Evolutionary conservation across 2,797 vertebrate species (phyloP), one percentile per base, ranked within the genome.

Genomic region (Schizothorax lantsangensis): DNA sequence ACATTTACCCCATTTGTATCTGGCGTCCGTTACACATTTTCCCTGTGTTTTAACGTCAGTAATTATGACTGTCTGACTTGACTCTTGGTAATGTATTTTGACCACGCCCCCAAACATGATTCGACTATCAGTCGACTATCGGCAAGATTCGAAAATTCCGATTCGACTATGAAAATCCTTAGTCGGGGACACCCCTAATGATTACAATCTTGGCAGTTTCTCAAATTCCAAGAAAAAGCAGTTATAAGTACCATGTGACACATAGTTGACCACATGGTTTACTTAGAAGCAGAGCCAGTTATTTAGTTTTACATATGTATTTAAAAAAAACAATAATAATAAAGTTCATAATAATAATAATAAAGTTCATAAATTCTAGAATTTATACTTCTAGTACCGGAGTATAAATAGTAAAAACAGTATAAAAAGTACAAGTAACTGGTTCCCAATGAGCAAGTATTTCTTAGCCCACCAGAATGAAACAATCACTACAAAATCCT

Each of bases 401-500:
- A 66, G 30, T 36, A 68, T 19, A 9, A 66, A 30, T 6, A 66
- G 59, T 64, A 6, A 81, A 45, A 21, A 71, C 9, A 23, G 4
- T 15, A 45, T 45, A 68, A 33, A 23, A 79, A 62, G 7, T 40
- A 26, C 11, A 69, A 69, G 33, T 57, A 26, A 43, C n/a, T 64
- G 80, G 21, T n/a, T 52, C 21, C 21, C 33, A 81, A 4, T 21
- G 10, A 17, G 17, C 38, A 23, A 45, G 45, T 74, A 47, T 47
- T 83, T 45, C 54, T 74, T 10, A 59, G 15, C 52, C 52, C n/a
- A 19, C 72, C 26, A 72, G 40, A 83, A 74, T 47, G 7, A 74
- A 74, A 73, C 15, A 0, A 38, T 45, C 23, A 57, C 68, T 1
- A 33, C 19, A 40, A 54, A 74, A 74, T 62, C 38, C 40, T 74